Conservation (phyloP, 2,113 vertebrate genomes). For the Gallinago jamesoni region DNA sequence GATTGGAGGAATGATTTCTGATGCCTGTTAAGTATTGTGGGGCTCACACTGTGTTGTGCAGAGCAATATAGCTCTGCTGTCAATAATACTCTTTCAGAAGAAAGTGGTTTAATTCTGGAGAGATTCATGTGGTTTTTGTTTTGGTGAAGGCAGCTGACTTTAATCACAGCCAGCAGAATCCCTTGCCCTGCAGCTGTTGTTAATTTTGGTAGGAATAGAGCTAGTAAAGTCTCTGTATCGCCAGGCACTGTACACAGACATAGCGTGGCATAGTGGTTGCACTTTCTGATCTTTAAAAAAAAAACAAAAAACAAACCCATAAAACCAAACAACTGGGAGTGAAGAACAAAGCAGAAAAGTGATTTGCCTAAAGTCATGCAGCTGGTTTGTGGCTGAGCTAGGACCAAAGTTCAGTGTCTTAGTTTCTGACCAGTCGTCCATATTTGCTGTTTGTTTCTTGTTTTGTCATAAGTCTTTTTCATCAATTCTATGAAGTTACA, state of each 20-base stretch:
- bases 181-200: background rate
- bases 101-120: background rate
- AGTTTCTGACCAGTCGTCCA: background rate
- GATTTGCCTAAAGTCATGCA: background rate
- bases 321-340: background rate
- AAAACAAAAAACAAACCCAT: too few species aligned
- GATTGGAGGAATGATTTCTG: background rate
- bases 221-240: background rate
- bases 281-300: background rate
- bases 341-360: background rate
- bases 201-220: background rate
- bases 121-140: background rate
- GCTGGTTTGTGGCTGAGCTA: background rate
- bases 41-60: background rate
- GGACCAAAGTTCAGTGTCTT: background rate
- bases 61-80: accelerated
- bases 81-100: background rate
- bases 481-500: background rate
- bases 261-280: background rate
- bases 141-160: background rate
- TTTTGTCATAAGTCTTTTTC: background rate
- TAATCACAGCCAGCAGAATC: background rate
- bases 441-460: background rate
- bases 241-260: background rate
- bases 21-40: background rate